Evolutionary conservation across 2,888 invertebrate species (phyloP), one percentile per base, ranked within the genome.

Genomic region (Cantharis nigra): DNA sequence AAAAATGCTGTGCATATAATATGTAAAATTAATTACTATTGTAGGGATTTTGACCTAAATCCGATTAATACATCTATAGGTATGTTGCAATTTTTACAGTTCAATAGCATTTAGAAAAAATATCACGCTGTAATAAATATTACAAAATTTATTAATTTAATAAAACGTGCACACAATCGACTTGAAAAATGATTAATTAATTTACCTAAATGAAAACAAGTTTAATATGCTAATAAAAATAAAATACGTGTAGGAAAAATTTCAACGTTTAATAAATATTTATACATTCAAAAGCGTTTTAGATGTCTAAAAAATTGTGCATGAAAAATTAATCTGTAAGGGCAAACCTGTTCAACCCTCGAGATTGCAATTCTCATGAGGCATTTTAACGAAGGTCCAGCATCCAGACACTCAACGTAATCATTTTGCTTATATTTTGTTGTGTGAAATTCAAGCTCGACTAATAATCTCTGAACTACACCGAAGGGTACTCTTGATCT

Each of bases 391-490:
- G 77, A 78, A 78, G 78, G 78, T 78, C 78, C 80, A 76, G 79
- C 80, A 79, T 79, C 80, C 76, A 81, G 81, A 79, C 80, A 78
- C 78, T 82, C 78, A 74, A 78, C 80, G 77, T 81, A 82, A 80
- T 82, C 82, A 83, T 79, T 81, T 79, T 80, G 80, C 79, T 80
- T 79, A 79, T 80, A 81, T 83, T 82, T 82, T 82, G 82, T 81
- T 85, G 83, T 84, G 86, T 86, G 86, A 86, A 86, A 86, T 84
- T 84, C 84, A 85, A 85, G 84, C 86, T 84, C 81, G 83, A 84
- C 86, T 86, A 86, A 86, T 87, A 86, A 86, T 86, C 86, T 86
- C 86, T 86, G 86, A 76, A 74, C 78, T 85, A 86, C 85, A 75
- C 75, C 77, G 85, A 84, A 85, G 86, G 85, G 85, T 83, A 82